A percentile compares a stretch with the other conserved stretches of the same genome.
These are phyloP conservation scores for Pogonocichla stellata DNA, from an alignment of 2,113 vertebrate species.

Conservation along the genomic window DNA sequence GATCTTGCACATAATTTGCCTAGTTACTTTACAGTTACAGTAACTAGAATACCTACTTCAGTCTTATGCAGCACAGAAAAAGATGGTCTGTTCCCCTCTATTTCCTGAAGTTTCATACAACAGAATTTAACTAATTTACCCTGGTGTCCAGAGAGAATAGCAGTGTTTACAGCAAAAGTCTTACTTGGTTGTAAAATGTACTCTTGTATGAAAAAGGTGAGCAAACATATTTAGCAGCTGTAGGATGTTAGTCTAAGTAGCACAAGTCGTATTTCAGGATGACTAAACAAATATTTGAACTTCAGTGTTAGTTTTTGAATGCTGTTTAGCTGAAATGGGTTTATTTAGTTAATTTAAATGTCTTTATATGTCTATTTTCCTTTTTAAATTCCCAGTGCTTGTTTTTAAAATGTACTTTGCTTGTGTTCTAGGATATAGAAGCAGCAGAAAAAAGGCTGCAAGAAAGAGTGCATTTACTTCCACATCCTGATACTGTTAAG, in stretches of 20 bases:
- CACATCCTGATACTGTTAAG: conserved; percentile 67
- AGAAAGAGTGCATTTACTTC: conserved; percentile 40
- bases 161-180: background rate
- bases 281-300: background rate
- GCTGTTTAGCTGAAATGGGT: background rate
- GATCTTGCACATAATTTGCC: conserved; percentile 67
- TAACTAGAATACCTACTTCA: conserved; percentile 38
- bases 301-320: background rate
- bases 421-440: conserved; percentile 80
- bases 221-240: background rate
- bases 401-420: conserved; percentile 24
- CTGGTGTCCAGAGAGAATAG: background rate
- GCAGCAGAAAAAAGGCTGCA: conserved; percentile 75
- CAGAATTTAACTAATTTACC: background rate
- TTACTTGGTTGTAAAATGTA: background rate
- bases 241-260: background rate
- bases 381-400: background rate
- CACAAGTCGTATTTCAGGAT: background rate
- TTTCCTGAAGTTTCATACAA: background rate
- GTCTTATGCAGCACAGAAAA: background rate
- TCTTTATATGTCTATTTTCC: background rate
- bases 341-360: background rate
- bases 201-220: background rate
- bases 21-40: conserved; percentile 63
- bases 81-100: background rate